Base-by-base conservation (phyloP, 2,113 vertebrate species). In the Poeciliopsis occidentalis region DNA sequence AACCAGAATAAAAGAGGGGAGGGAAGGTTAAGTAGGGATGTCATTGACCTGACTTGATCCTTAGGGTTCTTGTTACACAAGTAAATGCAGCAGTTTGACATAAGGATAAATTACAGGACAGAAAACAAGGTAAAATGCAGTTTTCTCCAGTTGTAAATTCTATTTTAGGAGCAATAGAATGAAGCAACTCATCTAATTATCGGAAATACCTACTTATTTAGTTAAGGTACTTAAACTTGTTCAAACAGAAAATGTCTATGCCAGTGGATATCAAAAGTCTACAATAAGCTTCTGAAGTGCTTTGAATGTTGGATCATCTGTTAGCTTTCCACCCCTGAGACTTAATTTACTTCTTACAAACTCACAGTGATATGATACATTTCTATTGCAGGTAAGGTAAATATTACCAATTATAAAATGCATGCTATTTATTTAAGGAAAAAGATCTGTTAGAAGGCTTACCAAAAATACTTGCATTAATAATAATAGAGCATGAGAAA, bases 11-110 rank as follows among this genome's bases (percentile, higher is more conserved):
- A 69, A 0, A n/a, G 32, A 67, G 65, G 37, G 65, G 54, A 37
- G 62, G 26, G 44, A n/a, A 60, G 29, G 34, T 15, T 7, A 29
- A 60, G 63, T 19, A 66, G 29, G 61, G 69, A 44, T 67, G 78
- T 32, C 73, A 63, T 12, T 79, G 69, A 76, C 81, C 70, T 77
- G 22, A 39, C 3, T 19, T 73, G 26, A 69, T 73, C 65, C 77
- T 78, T 30, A 62, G 60, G 57, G 65, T 11, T 8, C 34, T 13
- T 31, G 32, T 60, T 24, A 22, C 62, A 65, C 22, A 64, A 27
- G 64, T 64, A 29, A 69, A 74, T 64, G 44, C 24, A 64, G 39
- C 32, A 66, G 31, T 60, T 6, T 17, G 51, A 74, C 24, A 67
- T 15, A 60, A 74, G 44, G 27, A 3, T 10, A 22, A 30, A 67